These are phyloP conservation scores for Copidosoma floridanum DNA, from an alignment of 1,140 invertebrate genomes.

Conservation along the genomic window DNA sequence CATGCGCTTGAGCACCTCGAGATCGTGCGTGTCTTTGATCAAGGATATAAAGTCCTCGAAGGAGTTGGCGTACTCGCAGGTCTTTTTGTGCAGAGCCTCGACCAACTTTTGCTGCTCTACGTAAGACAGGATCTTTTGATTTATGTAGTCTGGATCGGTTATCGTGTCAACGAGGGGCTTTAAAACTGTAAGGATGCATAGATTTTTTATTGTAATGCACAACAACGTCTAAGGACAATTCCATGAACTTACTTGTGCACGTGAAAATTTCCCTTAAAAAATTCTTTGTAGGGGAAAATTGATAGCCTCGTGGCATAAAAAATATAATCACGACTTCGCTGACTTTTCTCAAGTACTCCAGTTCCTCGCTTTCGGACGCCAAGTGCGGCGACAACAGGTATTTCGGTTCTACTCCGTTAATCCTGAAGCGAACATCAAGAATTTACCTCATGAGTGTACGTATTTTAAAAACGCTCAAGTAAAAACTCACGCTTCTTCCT, in stretches of 20 bases:
- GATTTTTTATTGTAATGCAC: neutral
- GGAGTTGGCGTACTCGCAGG: conserved; percentile 83
- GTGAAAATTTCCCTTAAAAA: conserved; percentile 80
- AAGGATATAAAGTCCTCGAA: conserved; percentile 87
- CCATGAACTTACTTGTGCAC: conserved; percentile 79
- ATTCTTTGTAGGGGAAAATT: conserved; percentile 71
- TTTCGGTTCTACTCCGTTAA: conserved; percentile 64
- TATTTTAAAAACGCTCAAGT: neutral
- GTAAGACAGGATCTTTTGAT: conserved; percentile 81
- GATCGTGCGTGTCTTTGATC: conserved; percentile 76
- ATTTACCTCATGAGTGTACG: too few relatives aligned
- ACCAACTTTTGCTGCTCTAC: conserved; percentile 76
- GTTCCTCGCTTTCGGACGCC: conserved; percentile 69
- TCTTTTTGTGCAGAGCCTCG: conserved; percentile 74
- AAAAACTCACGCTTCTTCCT: conserved; percentile 68
- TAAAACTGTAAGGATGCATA: conserved; percentile 63
- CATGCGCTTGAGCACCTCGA: conserved; percentile 81
- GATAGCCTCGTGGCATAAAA: conserved; percentile 78
- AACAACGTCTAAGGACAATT: conserved; percentile 2
- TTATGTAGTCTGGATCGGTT: conserved; percentile 89
- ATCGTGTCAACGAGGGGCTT: conserved; percentile 79
- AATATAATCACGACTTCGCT: conserved; percentile 80
- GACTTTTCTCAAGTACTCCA: conserved; percentile 77
- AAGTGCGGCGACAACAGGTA: conserved; percentile 78
- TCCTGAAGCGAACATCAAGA: too few relatives aligned